Conservation (phyloP, 2,888 invertebrate species). For the Megaustenia siamemsis region DNA sequence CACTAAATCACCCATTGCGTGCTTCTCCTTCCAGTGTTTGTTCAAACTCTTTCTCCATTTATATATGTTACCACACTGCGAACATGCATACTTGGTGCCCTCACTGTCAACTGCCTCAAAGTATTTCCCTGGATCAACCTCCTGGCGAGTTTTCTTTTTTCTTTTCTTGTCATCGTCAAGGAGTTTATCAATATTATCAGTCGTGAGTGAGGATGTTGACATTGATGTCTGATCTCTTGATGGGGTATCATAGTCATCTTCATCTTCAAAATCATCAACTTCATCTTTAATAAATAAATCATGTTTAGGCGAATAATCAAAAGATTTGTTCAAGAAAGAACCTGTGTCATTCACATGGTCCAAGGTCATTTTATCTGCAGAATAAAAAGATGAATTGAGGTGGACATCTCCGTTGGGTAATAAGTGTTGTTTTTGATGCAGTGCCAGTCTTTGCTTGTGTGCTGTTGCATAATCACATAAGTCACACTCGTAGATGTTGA, state of each 20-base stretch:
- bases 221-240: neutral
- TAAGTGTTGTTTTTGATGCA: conserved; percentile 72
- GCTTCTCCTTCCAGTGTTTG: conserved; percentile 81
- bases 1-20: conserved; percentile 75
- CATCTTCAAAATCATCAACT: conserved; percentile 62
- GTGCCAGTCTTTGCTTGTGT: conserved; percentile 73
- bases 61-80: conserved; percentile 80
- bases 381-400: neutral
- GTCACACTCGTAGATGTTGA: conserved; percentile 74
- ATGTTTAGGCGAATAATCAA: too few species aligned
- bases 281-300: conserved; percentile 42
- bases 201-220: conserved; percentile 11
- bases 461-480: conserved; percentile 76
- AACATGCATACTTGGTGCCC: conserved; percentile 79
- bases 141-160: conserved; percentile 73
- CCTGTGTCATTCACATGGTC: conserved; percentile 40
- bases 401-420: conserved; percentile 49
- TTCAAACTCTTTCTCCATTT: conserved; percentile 80
- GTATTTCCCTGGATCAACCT: conserved; percentile 77
- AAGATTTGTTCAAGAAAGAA: neutral
- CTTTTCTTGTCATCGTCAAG: conserved; percentile 57
- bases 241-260: conserved; percentile 58
- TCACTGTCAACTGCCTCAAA: conserved; percentile 73
- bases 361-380: conserved; percentile 58
- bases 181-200: conserved; percentile 36